A percentile compares a stretch with the other conserved stretches of the same genome.
These are phyloP conservation scores for Myiozetetes cayanensis DNA, from an alignment of 2,113 vertebrate genomes.

Conservation along the genomic window DNA sequence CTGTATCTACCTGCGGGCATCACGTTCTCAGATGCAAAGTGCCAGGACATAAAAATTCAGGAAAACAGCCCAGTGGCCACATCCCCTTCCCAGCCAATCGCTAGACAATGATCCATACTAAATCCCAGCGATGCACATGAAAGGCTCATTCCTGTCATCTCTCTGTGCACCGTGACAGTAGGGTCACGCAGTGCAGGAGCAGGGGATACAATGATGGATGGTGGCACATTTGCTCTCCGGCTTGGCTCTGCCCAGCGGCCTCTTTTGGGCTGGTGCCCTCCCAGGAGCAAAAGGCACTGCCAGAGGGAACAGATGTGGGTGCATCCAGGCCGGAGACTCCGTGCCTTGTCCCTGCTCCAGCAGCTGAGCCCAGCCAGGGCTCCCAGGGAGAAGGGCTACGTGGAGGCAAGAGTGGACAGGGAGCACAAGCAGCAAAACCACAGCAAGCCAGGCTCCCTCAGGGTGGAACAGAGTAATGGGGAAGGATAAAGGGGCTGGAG, in stretches of 20 bases:
- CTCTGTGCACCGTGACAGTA: not conserved
- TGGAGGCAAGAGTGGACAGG: not conserved
- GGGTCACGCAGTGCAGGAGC: not conserved
- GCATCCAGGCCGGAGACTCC: not conserved
- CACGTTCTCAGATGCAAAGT: not conserved
- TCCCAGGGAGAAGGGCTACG: rapidly evolving
- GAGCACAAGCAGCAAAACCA: not conserved
- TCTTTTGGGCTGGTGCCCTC: not conserved
- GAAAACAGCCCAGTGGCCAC: not conserved
- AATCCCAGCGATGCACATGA: rapidly evolving
- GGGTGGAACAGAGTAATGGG: not conserved
- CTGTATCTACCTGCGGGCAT: not conserved
- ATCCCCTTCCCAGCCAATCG: not conserved
- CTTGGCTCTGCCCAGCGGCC: not conserved
- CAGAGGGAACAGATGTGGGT: not conserved
- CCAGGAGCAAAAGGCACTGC: not conserved
- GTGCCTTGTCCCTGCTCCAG: not conserved
- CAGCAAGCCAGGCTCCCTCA: not conserved
- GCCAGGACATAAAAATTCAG: not conserved
- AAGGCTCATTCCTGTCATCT: not conserved
- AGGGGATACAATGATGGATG: not conserved
- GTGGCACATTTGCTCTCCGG: not conserved
- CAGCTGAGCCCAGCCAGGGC: not conserved
- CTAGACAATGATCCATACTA: not conserved
- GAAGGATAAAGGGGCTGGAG: not conserved